Percentiles rank a stretch among this genome's conserved stretches.
Conservation (phyloP, 2,113 vertebrate species). For the human (Homo sapiens) region DNA sequence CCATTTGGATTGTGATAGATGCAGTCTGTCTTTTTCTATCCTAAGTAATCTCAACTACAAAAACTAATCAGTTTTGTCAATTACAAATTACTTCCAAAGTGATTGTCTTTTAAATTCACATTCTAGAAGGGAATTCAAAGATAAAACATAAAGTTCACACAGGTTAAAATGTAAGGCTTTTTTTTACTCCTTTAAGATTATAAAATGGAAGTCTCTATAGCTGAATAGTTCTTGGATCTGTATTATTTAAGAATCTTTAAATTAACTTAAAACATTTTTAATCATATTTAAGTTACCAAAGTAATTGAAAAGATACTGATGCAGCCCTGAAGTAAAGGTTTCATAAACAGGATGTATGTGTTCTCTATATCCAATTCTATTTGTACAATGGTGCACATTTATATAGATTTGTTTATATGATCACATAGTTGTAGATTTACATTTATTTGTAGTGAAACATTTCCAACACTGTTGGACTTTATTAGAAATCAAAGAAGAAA, state of each 20-base stretch:
- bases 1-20: conserved; percentile 46
- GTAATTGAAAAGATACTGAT: not conserved
- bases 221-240: not conserved
- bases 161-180: conserved; percentile 1
- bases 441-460: not conserved
- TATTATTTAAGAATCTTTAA: not conserved
- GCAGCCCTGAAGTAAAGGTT: not conserved
- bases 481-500: conserved; percentile 37
- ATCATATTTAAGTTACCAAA: conserved; percentile 14
- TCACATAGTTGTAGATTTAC: not conserved
- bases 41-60: conserved; percentile 18
- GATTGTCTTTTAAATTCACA: conserved; percentile 51
- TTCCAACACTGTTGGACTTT: not conserved
- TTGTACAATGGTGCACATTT: not conserved
- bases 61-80: conserved; percentile 53
- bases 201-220: not conserved
- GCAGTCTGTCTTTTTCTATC: conserved; percentile 30
- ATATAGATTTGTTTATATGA: not conserved
- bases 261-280: not conserved
- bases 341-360: not conserved
- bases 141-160: conserved; percentile 8
- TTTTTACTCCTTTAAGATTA: not conserved
- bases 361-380: not conserved
- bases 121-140: conserved; percentile 47
- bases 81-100: conserved; percentile 39